Evolutionary conservation across 2,113 vertebrate species (phyloP), one percentile per base, ranked within the genome.

Genomic region (Sula dactylatra): DNA sequence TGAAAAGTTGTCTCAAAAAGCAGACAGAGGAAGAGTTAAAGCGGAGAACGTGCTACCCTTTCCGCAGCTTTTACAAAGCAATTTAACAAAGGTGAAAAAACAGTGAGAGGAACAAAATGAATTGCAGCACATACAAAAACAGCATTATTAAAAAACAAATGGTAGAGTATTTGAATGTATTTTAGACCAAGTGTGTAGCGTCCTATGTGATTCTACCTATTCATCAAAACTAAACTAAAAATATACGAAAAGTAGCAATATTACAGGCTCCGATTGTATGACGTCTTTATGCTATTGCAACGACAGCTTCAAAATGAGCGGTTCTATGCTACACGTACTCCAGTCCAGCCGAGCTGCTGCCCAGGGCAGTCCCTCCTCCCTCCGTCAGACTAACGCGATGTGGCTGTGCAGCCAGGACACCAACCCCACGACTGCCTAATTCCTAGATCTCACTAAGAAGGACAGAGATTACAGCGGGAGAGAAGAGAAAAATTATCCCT

Each of bases 381-480:
- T 21, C 54, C 0, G 0, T 4, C 52, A 49, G 44, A 31, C 29
- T 0, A 2, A 7, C 2, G 3, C 2, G 6, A 15, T 3, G 36
- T 2, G 7, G 44, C 76, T 40, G 24, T 3, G 2, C 10, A 38
- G 62, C 44, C 36, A 5, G 26, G 21, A 29, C 45, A 11, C 26
- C 56, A 13, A 3, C 17, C 10, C 74, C 4, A 4, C 3, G 1
- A 8, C 55, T 7, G 20, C 11, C 45, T 2, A 4, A 7, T 9
- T 32, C 92, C 40, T 4, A 5, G 5, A 11, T 4, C 72, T 45
- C n/a, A 2, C 1, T 13, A 14, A 20, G 34, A 26, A 24, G 14
- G 29, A 56, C 11, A 24, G 59, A 40, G 58, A 10, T 10, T 13
- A 44, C 0, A 29, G 10, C 2, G 26, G 59, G 36, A 59, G 45